A percentile compares a stretch with the other conserved stretches of the same genome.
Evolutionary conservation across 2,113 vertebrate species (phyloP).

Genomic region (Anser brachyrhynchus): DNA sequence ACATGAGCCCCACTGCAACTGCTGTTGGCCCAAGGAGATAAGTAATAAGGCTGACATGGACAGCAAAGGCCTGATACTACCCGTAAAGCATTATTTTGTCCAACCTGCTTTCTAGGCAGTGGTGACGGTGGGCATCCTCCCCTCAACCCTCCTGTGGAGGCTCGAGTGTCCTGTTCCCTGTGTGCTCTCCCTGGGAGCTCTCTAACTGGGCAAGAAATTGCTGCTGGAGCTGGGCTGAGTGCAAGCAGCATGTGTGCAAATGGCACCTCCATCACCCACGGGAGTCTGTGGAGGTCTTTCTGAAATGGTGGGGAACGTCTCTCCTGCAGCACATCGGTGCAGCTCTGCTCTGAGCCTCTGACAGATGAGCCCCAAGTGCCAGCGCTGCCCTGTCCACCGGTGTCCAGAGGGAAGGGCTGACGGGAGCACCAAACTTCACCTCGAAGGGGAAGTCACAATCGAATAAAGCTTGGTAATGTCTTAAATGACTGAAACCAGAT

Average conservation of each 20-base stretch:
- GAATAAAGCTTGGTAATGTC: background rate
- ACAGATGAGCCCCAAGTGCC: background rate
- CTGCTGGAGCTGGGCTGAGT: background rate
- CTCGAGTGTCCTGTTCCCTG: background rate
- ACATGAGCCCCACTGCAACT: no score
- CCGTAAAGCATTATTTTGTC: background rate
- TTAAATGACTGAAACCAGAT: background rate
- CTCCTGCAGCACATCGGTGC: background rate
- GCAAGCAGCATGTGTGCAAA: background rate
- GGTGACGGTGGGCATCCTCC: background rate
- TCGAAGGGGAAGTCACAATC: background rate
- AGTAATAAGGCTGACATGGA: background rate
- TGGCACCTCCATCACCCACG: rapidly evolving
- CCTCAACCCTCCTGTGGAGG: background rate
- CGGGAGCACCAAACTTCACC: background rate
- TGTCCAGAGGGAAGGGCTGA: background rate
- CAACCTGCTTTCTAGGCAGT: background rate
- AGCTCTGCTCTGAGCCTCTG: background rate
- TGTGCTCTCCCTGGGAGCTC: background rate
- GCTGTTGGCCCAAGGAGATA: background rate
- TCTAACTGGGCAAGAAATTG: background rate
- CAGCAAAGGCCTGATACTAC: background rate
- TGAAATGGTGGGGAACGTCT: background rate
- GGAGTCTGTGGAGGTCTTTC: background rate
- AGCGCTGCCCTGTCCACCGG: background rate